These are phyloP conservation scores for Callinectes sapidus DNA, from an alignment of 2,888 invertebrate species.

Conservation along the genomic window DNA sequence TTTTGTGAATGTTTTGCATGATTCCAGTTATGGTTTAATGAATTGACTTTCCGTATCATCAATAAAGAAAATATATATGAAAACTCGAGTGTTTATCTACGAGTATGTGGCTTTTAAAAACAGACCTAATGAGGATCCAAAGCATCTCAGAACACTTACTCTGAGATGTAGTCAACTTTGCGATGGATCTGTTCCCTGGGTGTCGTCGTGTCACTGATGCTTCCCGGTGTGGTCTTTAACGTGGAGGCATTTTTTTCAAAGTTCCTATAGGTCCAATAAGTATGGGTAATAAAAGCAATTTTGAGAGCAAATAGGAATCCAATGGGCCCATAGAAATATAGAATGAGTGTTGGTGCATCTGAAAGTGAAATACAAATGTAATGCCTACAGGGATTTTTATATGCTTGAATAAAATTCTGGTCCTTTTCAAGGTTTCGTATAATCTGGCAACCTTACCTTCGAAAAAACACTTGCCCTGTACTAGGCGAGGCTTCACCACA, in stretches of 20 bases:
- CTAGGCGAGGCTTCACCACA: constrained; percentile 36
- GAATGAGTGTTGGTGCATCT: not conserved
- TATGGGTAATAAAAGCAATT: constrained; percentile 38
- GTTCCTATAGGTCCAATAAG: constrained; percentile 40
- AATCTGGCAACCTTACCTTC: constrained; percentile 4
- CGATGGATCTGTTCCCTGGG: constrained; percentile 38
- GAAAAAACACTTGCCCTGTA: constrained; percentile 25
- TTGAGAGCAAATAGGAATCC: constrained; percentile 47
- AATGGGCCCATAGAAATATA: constrained; percentile 54
- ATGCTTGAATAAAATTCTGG: too few relatives aligned
- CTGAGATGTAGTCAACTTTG: constrained; percentile 41
- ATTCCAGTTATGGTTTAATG: too few relatives aligned
- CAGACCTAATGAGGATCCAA: too few relatives aligned
- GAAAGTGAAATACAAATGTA: not conserved
- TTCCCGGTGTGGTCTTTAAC: not conserved
- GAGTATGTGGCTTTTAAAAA: too few relatives aligned
- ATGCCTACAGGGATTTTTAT: too few relatives aligned
- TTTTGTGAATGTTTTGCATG: too few relatives aligned
- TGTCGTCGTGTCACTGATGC: not conserved
- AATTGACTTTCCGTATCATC: too few relatives aligned
- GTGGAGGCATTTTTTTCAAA: constrained; percentile 24
- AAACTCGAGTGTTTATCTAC: too few relatives aligned
- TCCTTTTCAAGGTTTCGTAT: too few relatives aligned
- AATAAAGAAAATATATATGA: too few relatives aligned
- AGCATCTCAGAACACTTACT: constrained; percentile 27